Percentiles rank a stretch among this genome's conserved stretches.
These are phyloP conservation scores for Ancistrus triradiatus DNA, from an alignment of 2,113 vertebrate genomes.

Conservation along the genomic window DNA sequence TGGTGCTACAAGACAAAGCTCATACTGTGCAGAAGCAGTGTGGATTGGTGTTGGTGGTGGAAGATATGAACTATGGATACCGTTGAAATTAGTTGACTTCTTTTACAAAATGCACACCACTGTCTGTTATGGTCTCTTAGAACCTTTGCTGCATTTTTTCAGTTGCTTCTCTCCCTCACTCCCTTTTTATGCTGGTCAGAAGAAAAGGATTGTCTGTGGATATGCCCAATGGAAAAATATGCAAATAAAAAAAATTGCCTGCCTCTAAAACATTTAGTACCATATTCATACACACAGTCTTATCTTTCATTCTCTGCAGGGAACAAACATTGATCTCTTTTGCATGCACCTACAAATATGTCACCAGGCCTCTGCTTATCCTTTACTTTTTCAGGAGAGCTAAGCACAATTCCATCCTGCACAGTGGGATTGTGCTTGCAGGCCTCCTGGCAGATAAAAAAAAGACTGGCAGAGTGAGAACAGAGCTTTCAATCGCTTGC, in stretches of 20 bases:
- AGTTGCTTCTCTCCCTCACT: neutral
- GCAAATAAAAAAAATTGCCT: constrained; percentile 5
- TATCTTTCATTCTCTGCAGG: neutral
- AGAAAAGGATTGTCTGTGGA: neutral
- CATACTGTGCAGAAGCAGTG: too few relatives aligned
- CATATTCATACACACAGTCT: neutral
- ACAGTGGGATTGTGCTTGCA: constrained; percentile 18
- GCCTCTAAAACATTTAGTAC: neutral
- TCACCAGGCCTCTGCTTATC: neutral
- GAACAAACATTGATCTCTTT: neutral
- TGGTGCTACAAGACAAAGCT: too few relatives aligned
- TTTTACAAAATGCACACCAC: neutral
- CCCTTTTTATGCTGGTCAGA: neutral
- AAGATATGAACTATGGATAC: too few relatives aligned
- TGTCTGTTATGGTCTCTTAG: neutral
- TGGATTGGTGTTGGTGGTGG: too few relatives aligned
- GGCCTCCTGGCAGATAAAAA: neutral
- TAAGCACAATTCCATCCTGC: constrained; percentile 8
- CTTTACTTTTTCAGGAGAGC: neutral
- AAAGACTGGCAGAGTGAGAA: neutral
- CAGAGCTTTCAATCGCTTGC: constrained; percentile 26
- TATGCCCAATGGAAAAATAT: neutral
- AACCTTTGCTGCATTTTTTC: neutral
- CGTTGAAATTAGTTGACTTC: too few relatives aligned
- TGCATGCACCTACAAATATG: neutral